A percentile compares a stretch with the other conserved stretches of the same genome.
These are phyloP conservation scores for Bubalus kerabau DNA, from an alignment of 2,113 vertebrate genomes.

Conservation along the genomic window DNA sequence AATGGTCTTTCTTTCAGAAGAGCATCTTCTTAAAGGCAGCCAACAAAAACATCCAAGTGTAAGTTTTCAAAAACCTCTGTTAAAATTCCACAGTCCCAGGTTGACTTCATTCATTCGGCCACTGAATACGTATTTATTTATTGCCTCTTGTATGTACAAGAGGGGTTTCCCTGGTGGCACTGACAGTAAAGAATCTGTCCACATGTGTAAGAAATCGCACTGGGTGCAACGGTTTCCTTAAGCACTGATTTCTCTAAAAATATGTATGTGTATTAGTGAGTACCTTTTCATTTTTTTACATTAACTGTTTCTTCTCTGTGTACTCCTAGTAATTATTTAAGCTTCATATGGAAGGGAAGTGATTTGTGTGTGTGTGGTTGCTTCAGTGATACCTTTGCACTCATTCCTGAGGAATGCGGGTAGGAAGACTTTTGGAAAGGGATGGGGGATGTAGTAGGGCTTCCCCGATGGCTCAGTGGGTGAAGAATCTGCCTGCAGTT, in stretches of 20 bases:
- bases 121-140: background rate
- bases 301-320: background rate
- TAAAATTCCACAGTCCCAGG: background rate
- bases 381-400: background rate
- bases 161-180: background rate
- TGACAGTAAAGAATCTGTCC: background rate
- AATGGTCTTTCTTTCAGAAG: background rate
- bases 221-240: background rate
- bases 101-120: background rate
- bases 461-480: background rate
- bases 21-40: slow-evolving; percentile 8
- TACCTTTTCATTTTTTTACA: background rate
- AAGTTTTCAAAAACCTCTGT: background rate
- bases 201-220: background rate
- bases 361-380: background rate
- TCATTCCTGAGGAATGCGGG: background rate
- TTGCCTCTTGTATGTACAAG: background rate
- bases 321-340: background rate
- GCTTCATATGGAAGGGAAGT: background rate
- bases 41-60: background rate
- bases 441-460: background rate
- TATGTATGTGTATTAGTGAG: background rate
- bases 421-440: background rate
- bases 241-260: background rate
- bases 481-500: background rate